phyloP scores from a whole-genome alignment of 2,888 invertebrate genomes.

The Sinhomidia bicolor region DNA sequence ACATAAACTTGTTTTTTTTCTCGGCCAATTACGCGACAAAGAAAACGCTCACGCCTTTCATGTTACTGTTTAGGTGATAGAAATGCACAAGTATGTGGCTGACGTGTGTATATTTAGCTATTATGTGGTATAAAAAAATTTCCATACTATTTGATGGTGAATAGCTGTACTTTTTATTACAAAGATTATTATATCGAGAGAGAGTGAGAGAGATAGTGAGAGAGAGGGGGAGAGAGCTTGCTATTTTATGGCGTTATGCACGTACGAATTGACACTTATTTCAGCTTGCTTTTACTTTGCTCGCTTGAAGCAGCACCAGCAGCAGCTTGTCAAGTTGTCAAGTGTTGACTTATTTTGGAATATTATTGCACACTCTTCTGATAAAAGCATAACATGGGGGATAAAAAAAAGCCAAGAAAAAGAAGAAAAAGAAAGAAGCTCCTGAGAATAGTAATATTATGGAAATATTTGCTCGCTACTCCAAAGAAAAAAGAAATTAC shows the following conservation, averaged over 20 bases:
- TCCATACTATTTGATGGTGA: too few species aligned
- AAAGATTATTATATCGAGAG: background rate
- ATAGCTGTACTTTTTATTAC: background rate
- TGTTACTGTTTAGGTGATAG: background rate
- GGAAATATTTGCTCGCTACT: conserved; percentile 15
- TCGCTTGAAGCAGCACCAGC: conserved; percentile 1
- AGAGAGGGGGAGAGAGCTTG: too few species aligned
- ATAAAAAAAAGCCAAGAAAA: background rate
- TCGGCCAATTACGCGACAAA: conserved; percentile 17
- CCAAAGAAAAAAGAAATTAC: conserved; percentile 1
- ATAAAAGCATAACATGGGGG: too few species aligned
- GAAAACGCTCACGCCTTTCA: background rate
- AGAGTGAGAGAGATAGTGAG: too few species aligned
- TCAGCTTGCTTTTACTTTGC: background rate
- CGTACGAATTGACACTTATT: background rate
- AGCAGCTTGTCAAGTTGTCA: conserved; percentile 19
- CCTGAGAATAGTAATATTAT: conserved; percentile 22
- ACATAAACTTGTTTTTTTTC: background rate
- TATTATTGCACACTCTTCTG: background rate
- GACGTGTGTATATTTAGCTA: background rate
- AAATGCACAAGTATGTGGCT: background rate
- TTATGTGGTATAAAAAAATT: background rate
- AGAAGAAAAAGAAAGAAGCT: background rate
- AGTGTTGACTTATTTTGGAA: conserved; percentile 18
- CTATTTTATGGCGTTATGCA: background rate